A percentile compares a stretch with the other conserved stretches of the same genome.
phyloP scores from a whole-genome alignment of 2,797 vertebrate genomes.

The Diplodus sargus region DNA sequence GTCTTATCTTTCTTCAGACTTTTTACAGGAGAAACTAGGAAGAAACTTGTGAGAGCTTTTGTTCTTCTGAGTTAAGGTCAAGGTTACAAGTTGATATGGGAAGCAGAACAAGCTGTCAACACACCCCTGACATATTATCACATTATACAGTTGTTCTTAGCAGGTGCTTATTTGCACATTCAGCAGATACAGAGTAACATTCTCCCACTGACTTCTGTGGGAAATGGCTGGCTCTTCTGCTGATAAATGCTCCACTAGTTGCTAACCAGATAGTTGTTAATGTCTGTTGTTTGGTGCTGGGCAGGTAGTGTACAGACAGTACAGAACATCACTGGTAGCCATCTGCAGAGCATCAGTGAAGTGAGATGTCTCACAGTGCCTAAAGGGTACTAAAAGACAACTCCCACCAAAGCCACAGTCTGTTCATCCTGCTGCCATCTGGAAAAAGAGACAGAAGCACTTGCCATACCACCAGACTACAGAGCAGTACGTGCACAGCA shows the following conservation, averaged over 20 bases:
- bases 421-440: too few species aligned
- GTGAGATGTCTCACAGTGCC: too few species aligned
- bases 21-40: background rate
- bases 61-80: slow-evolving; percentile 9
- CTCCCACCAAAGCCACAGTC: too few species aligned
- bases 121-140: background rate
- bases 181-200: background rate
- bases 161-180: background rate
- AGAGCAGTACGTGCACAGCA: too few species aligned
- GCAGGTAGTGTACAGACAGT: background rate
- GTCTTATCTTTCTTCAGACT: slow-evolving; percentile 5
- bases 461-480: too few species aligned
- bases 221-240: background rate
- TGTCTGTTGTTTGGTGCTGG: background rate
- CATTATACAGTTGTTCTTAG: background rate
- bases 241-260: background rate
- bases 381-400: too few species aligned
- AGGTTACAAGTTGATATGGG: background rate
- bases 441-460: too few species aligned
- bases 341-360: too few species aligned
- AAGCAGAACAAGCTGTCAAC: background rate
- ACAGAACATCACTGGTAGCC: too few species aligned
- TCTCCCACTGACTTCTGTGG: background rate
- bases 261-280: background rate
- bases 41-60: background rate